Base-by-base conservation (phyloP, 2,113 vertebrate species). In the Rallus limicola region DNA sequence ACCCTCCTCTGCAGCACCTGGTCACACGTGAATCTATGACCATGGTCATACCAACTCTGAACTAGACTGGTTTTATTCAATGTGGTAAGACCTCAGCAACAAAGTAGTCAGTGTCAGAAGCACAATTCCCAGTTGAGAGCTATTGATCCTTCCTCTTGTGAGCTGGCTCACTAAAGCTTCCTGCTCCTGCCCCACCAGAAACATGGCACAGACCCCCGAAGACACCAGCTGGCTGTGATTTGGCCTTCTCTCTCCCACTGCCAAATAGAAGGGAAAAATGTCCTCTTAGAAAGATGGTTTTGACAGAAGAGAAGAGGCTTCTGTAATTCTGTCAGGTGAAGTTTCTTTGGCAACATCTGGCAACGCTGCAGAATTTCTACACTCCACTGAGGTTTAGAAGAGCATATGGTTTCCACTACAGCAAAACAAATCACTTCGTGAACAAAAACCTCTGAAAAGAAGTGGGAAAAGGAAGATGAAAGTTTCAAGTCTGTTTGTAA, bases 401-500 rank as follows among this genome's bases (percentile, higher is more conserved):
- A 69, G 40, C 44, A 64, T 80, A 92, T 97, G 93, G 80, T 93
- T 97, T 95, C 90, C 77, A 79, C 86, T 95, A 92, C 71, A 93
- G 80, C 78, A 95, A 97, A 97, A 97, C 95, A 98, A 97, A 98
- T 97, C 97, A 97, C 82, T 79, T 64, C 28, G 60, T 84, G 91
- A 97, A 94, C 82, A 93, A 95, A 97, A 95, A 94, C 33, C 94
- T 84, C 97, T 91, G 91, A 95, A 97, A 96, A 96, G 91, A 95
- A 95, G 83, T 94, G 60, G 91, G 88, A 83, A 96, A 95, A 93
- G 90, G 82, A 97, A 97, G 96, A 98, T 95, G 94, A 98, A 96
- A 97, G 90, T 97, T 93, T 94, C 90, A 94, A 93, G 95, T 95
- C 97, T 96, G 96, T 97, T 97, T 95, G 87, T 97, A 97, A 97